phyloP scores from a whole-genome alignment of 2,888 invertebrate genomes.

The Caenorhabditis panamensis region DNA sequence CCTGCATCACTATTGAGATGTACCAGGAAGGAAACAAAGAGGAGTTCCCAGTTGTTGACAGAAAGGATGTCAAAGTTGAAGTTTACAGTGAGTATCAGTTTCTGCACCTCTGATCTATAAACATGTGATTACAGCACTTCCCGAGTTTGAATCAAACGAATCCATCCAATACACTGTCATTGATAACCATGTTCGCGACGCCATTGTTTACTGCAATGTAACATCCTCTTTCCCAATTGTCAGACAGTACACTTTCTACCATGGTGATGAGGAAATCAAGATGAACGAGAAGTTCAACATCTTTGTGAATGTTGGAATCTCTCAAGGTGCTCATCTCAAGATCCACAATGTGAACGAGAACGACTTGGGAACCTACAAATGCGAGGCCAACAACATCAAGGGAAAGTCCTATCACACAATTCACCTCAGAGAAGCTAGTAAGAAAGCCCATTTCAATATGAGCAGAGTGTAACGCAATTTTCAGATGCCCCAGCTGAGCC shows the following conservation, averaged over 20 bases:
- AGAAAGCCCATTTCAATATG: no score
- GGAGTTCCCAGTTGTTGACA: conserved; percentile 66
- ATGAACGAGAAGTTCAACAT: conserved; percentile 68
- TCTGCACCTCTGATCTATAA: background rate
- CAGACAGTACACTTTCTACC: conserved; percentile 73
- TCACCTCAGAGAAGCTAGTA: conserved; percentile 74
- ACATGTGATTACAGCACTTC: conserved; percentile 60
- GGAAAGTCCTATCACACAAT: conserved; percentile 71
- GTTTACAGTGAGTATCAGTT: conserved; percentile 70
- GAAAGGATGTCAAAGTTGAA: conserved; percentile 71
- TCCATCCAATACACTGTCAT: conserved; percentile 72
- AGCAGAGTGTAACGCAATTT: no score
- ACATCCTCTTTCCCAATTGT: conserved; percentile 73
- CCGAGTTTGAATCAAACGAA: conserved; percentile 69
- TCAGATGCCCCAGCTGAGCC: conserved; percentile 76
- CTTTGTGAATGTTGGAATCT: conserved; percentile 61
- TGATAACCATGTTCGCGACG: conserved; percentile 54
- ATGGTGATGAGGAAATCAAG: conserved; percentile 64
- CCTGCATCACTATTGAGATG: conserved; percentile 66
- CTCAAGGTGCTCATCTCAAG: conserved; percentile 67
- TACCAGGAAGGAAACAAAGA: conserved; percentile 45
- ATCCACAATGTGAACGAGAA: conserved; percentile 72
- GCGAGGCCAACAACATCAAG: conserved; percentile 78
- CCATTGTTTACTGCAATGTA: conserved; percentile 72
- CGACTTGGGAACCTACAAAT: conserved; percentile 76